Evolutionary conservation across 2,888 invertebrate species (phyloP).

Genomic region (Drepana falcataria): DNA sequence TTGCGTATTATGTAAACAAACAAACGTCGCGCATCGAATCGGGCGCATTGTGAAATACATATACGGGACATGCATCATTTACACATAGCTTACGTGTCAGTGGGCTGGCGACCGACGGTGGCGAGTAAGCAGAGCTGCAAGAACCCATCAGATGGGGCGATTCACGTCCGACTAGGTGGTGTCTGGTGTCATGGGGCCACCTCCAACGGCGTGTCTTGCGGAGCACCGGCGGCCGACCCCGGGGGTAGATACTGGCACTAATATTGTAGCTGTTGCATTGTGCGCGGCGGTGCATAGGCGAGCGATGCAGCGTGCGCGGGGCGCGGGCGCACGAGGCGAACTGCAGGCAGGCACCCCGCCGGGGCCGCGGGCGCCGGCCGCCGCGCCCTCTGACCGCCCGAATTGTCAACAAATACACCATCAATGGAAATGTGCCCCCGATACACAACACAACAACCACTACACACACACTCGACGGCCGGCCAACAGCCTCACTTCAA

Average conservation of each 20-base stretch:
- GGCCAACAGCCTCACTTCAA: neutral
- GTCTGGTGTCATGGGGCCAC: conserved; percentile 17
- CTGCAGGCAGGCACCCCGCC: conserved; percentile 45
- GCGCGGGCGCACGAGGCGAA: conserved; percentile 43
- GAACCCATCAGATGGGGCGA: conserved; percentile 35
- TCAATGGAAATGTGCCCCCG: conserved; percentile 65
- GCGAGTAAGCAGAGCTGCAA: conserved; percentile 54
- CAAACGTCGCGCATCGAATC: conserved; percentile 50
- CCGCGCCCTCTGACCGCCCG: conserved; percentile 38
- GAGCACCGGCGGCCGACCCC: conserved; percentile 23
- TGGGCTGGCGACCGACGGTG: conserved; percentile 32
- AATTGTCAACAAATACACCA: conserved; percentile 66
- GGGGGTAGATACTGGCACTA: conserved; percentile 10
- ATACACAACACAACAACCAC: conserved; percentile 14
- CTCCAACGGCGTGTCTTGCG: conserved; percentile 3
- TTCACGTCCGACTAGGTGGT: conserved; percentile 15
- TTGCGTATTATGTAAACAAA: conserved; percentile 49
- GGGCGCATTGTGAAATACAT: conserved; percentile 54
- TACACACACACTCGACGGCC: neutral
- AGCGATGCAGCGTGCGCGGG: conserved; percentile 53
- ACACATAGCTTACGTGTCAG: conserved; percentile 71
- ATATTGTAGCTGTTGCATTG: conserved; percentile 13
- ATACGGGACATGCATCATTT: conserved; percentile 49
- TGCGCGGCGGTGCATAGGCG: conserved; percentile 31
- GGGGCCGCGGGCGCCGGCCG: conserved; percentile 47